A percentile compares a stretch with the other conserved stretches of the same genome.
phyloP scores from a whole-genome alignment of 2,888 invertebrate genomes.

The Stomorhina lunata region DNA sequence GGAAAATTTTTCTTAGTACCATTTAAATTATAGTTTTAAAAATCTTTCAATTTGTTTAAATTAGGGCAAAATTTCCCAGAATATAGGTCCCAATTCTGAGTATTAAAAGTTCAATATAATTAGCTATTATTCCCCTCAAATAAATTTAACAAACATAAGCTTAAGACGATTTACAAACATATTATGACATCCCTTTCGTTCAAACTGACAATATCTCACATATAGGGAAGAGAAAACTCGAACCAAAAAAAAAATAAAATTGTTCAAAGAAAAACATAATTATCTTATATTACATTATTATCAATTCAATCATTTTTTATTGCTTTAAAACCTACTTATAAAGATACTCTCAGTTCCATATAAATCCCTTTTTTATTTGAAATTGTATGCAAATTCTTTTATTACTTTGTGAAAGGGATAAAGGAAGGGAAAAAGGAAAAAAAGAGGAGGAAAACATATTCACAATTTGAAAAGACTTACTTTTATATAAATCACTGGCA shows the following conservation, averaged over 20 bases:
- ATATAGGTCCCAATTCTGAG: no score
- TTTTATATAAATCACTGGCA: background rate
- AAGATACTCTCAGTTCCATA: background rate
- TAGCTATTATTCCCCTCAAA: background rate
- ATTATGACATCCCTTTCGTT: constrained; percentile 7
- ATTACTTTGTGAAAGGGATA: constrained; percentile 26
- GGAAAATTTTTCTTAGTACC: no score
- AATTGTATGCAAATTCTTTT: constrained; percentile 22
- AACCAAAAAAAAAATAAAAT: no score
- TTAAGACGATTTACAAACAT: constrained; percentile 1
- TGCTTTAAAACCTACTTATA: background rate
- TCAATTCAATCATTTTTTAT: constrained; percentile 21
- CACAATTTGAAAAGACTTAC: constrained; percentile 17
- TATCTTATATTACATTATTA: constrained; percentile 11
- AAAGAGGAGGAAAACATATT: constrained; percentile 22
- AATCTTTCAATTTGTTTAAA: no score
- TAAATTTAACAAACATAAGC: background rate
- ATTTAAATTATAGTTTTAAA: no score
- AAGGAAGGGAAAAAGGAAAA: constrained; percentile 14
- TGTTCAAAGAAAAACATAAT: constrained; percentile 2
- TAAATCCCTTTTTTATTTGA: background rate
- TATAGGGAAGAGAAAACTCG: background rate
- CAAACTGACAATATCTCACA: background rate
- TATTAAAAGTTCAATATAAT: background rate
- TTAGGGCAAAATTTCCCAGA: no score